These are phyloP conservation scores for Sycophaga agraensis DNA, from an alignment of 1,140 invertebrate genomes.

Conservation along the genomic window DNA sequence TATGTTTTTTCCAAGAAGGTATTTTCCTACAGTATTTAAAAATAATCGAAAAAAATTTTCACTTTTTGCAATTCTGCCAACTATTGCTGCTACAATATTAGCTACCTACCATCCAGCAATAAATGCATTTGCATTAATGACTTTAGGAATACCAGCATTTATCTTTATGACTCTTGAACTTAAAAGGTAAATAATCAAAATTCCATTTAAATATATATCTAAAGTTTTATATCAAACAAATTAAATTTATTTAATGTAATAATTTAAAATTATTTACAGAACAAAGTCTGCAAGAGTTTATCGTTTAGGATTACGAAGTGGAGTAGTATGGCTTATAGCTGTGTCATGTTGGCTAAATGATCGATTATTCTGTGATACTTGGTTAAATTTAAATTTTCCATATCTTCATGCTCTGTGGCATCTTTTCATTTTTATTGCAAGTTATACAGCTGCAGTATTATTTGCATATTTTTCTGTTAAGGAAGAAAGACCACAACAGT, in stretches of 20 bases:
- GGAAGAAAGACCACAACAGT: slow-evolving; percentile 69
- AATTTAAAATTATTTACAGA: slow-evolving; percentile 49
- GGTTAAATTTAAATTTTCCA: slow-evolving; percentile 73
- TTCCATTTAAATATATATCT: not conserved
- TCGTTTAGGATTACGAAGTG: slow-evolving; percentile 67
- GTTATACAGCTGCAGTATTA: slow-evolving; percentile 72
- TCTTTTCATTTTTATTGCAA: slow-evolving; percentile 76
- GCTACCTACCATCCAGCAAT: slow-evolving; percentile 72
- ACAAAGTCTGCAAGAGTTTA: slow-evolving; percentile 67
- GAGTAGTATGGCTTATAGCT: slow-evolving; percentile 68
- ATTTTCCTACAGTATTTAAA: slow-evolving; percentile 67
- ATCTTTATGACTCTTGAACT: slow-evolving; percentile 68
- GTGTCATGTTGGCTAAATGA: slow-evolving; percentile 78
- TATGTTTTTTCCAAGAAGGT: slow-evolving; percentile 71
- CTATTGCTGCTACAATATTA: slow-evolving; percentile 66
- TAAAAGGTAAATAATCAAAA: slow-evolving; percentile 58
- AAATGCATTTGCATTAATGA: slow-evolving; percentile 79
- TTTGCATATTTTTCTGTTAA: slow-evolving; percentile 78
- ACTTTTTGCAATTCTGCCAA: slow-evolving; percentile 60
- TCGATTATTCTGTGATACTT: slow-evolving; percentile 75
- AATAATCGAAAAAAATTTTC: slow-evolving; percentile 65
- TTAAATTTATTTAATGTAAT: too few relatives aligned
- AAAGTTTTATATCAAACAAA: not conserved
- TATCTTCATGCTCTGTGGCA: slow-evolving; percentile 82
- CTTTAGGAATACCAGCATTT: slow-evolving; percentile 69